Conservation (phyloP, 2,797 vertebrate genomes). For the Hyperoplus immaculatus region DNA sequence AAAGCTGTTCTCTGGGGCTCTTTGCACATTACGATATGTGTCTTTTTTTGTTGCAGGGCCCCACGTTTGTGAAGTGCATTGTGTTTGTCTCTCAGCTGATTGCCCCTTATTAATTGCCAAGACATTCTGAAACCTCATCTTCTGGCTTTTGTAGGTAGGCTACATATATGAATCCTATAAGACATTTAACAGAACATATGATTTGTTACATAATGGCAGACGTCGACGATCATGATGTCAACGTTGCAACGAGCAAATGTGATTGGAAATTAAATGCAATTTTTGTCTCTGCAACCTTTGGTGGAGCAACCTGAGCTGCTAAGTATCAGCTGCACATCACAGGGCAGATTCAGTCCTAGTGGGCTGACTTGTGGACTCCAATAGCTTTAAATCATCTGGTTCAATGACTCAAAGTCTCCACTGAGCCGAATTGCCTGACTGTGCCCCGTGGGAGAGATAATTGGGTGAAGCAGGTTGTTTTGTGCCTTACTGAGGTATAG, state of each 20-base stretch:
- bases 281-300: constrained; percentile 47
- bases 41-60: constrained; percentile 23
- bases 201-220: neutral
- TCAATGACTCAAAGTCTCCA: constrained; percentile 73
- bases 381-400: constrained; percentile 76
- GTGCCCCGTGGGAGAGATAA: constrained; percentile 78
- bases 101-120: constrained; percentile 1
- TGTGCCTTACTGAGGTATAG: constrained; percentile 53
- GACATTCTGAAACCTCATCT: neutral
- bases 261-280: constrained; percentile 39
- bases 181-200: neutral
- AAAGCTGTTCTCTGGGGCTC: constrained; percentile 25
- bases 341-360: constrained; percentile 50
- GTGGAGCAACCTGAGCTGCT: constrained; percentile 39
- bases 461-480: constrained; percentile 79
- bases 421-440: constrained; percentile 75
- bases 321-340: constrained; percentile 62
- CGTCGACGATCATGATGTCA: neutral
- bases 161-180: too few species aligned
- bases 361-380: constrained; percentile 59
- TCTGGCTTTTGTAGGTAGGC: neutral
- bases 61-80: constrained; percentile 41
- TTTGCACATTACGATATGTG: neutral
- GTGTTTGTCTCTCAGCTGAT: constrained; percentile 24
- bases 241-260: neutral